A percentile compares a stretch with the other conserved stretches of the same genome.
These are phyloP conservation scores for Amphiprion ocellaris DNA, from an alignment of 2,113 vertebrate genomes.

Conservation along the genomic window DNA sequence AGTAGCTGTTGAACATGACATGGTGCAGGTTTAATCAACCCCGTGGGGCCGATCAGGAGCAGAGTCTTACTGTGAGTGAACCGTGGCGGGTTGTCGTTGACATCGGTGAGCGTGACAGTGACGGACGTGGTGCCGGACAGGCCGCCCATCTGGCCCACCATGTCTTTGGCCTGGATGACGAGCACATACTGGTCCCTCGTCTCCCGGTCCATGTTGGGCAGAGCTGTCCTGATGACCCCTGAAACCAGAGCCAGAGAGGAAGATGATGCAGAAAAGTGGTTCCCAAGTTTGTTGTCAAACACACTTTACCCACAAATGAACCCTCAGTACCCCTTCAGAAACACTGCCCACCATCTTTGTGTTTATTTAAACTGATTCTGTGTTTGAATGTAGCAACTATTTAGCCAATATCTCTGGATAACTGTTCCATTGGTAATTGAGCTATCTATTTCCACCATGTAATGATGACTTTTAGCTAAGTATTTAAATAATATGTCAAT, in stretches of 20 bases:
- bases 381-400: neutral
- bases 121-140: constrained; percentile 96
- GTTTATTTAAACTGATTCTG: neutral
- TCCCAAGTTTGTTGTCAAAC: no score
- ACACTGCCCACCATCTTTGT: neutral
- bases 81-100: constrained; percentile 96
- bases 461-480: no score
- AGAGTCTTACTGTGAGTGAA: constrained; percentile 90
- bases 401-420: neutral
- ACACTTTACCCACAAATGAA: neutral
- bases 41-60: neutral
- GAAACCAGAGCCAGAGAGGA: constrained; percentile 8
- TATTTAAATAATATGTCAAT: no score
- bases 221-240: constrained; percentile 96
- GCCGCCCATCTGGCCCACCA: constrained; percentile 97
- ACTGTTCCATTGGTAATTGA: no score
- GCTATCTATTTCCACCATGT: no score
- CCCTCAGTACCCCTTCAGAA: neutral
- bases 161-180: constrained; percentile 98
- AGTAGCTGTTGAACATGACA: constrained; percentile 34
- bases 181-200: constrained; percentile 95
- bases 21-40: constrained; percentile 21
- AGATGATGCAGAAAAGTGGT: no score
- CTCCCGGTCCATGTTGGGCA: constrained; percentile 98
- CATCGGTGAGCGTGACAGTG: constrained; percentile 94